Evolutionary conservation across 2,888 invertebrate species (phyloP), one percentile per base, ranked within the genome.

Genomic region (Parnassius glacialis): DNA sequence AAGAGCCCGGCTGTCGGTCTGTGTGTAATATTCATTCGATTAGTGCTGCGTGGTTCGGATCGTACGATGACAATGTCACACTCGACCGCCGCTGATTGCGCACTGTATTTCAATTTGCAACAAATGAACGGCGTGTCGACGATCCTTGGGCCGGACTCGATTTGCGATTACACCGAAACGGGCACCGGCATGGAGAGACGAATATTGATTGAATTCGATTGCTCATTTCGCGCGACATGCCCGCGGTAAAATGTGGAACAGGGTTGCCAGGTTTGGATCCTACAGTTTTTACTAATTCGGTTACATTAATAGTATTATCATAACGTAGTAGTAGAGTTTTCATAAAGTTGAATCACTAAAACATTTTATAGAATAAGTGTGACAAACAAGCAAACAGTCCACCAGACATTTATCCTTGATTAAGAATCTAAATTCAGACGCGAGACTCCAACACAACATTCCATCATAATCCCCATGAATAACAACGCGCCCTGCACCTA

Each of bases 1-100:
- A 34, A 11, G 54, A 20, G 13, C 54, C 10, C 42, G 43, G 56
- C 55, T 16, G 47, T 42, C 60, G 41, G 16, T 42, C 41, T 13
- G 75, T 83, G 83, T 85, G 90, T 89, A 89, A 90, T 90, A 90
- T 89, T 89, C 90, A 90, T 90, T 87, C 84, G 87, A 87, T 88
- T 89, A 87, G 48, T 16, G 76, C 68, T 70, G 83, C 85, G 87
- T 85, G 87, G 86, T 87, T 87, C 85, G 86, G 85, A 80, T 78
- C 78, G 74, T 78, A 81, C 16, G 13, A 77, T 82, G 88, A 86
- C 85, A 85, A 84, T 81, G 78, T 76, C 88, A 88, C 87, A 86
- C 85, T 87, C 76, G 75, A 69, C 73, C 65, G 70, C 71, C 76
- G 71, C 65, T 66, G 52, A 50, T 62, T 59, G 48, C 51, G 51